Evolutionary conservation across 2,113 vertebrate genomes (phyloP), one percentile per base, ranked within the genome.

Genomic region (Gallinago jamesoni): DNA sequence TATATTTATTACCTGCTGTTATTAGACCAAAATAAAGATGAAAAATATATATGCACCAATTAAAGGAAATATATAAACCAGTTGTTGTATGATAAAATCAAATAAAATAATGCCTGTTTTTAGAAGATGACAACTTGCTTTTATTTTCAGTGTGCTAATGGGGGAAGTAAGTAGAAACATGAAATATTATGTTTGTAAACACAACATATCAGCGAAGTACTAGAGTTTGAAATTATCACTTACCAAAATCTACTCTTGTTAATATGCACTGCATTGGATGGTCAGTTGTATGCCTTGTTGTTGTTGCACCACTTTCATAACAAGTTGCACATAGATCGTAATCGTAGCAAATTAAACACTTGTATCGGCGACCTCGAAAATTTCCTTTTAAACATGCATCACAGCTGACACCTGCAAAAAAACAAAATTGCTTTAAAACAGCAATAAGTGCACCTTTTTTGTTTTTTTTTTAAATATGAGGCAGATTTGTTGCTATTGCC

Each of bases 241-340:
- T 98, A 99, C 99, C 99, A 97, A 99, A 99, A 98, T 99, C 99
- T 99, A 99, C 99, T 98, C 99, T 99, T 97, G 99, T 99, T 98
- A 99, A 98, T 99, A 99, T 99, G 98, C 99, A 99, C 99, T 99
- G 99, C 99, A 99, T 99, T 93, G 99, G 99, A 97, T 99, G 99
- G 97, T 99, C 99, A 98, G 99, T 99, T 95, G 99, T 99, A 97
- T 99, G 99, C 97, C 99, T 98, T 14, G 99, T 99, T 6, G 99
- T 99, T 0, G 99, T 99, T 97, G 99, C 99, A 95, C 99, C 99
- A 98, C 99, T 99, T 97, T 99, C 99, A 98, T 99, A 99, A 99
- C 99, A 99, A 98, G 99, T 99, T 66, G 99, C 99, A 75, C 99
- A 99, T 88, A 99, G 84, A 98, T 99, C 99, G 98, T 99, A 99